Evolutionary conservation across 2,888 invertebrate genomes (phyloP).

Genomic region (Euclidia mi): DNA sequence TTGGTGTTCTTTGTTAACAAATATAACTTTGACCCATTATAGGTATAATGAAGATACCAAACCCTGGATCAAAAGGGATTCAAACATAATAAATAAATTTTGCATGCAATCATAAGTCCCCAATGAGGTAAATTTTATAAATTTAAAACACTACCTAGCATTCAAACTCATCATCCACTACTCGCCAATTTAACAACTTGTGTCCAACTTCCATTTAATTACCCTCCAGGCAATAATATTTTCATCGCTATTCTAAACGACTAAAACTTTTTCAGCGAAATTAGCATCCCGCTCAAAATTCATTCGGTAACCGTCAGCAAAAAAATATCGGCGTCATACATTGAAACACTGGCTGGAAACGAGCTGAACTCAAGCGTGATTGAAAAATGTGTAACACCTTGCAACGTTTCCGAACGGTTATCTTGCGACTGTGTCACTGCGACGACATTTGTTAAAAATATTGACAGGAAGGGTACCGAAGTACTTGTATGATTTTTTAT

Average conservation of each 20-base stretch:
- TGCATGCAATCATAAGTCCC: too few species aligned
- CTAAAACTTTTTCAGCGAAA: conserved; percentile 5
- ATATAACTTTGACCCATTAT: too few species aligned
- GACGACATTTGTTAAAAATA: conserved; percentile 55
- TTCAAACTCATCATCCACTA: too few species aligned
- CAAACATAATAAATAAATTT: too few species aligned
- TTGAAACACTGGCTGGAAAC: conserved; percentile 68
- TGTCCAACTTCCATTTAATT: too few species aligned
- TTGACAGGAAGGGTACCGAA: conserved; percentile 27
- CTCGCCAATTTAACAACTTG: too few species aligned
- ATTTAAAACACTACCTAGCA: too few species aligned
- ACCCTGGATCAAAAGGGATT: too few species aligned
- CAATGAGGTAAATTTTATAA: too few species aligned
- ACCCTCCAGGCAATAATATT: too few species aligned
- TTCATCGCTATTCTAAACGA: not conserved
- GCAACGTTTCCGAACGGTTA: conserved; percentile 71
- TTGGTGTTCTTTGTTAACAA: too few species aligned
- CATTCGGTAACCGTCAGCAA: conserved; percentile 64
- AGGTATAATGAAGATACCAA: too few species aligned
- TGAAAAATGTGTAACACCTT: conserved; percentile 83
- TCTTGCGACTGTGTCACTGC: conserved; percentile 66
- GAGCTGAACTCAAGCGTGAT: conserved; percentile 72
- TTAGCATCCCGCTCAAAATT: conserved; percentile 9
- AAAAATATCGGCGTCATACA: conserved; percentile 73
- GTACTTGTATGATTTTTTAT: conserved; percentile 22